phyloP scores from a whole-genome alignment of 2,888 invertebrate genomes.

The Nebria brevicollis region DNA sequence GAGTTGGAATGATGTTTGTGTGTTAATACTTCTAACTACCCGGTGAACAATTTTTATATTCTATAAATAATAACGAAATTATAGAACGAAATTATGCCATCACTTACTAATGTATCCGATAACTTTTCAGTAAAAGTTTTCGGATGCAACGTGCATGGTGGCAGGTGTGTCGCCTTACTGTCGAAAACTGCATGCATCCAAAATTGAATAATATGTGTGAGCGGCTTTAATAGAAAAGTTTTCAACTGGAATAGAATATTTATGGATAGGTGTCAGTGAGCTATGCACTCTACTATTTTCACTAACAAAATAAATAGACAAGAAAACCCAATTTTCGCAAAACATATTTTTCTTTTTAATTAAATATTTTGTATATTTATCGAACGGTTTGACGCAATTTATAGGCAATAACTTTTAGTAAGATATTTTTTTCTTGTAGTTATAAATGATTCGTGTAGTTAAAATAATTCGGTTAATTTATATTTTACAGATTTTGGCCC shows the following conservation, averaged over 20 bases:
- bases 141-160: background rate
- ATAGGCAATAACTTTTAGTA: too few relatives aligned
- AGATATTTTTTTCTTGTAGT: too few relatives aligned
- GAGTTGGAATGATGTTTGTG: too few relatives aligned
- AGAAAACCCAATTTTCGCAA: background rate
- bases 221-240: background rate
- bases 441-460: too few relatives aligned
- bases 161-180: background rate
- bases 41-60: background rate
- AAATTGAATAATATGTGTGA: background rate
- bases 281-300: background rate
- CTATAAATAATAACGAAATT: background rate
- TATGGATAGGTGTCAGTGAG: background rate
- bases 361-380: too few relatives aligned
- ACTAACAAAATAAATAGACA: background rate
- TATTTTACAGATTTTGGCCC: constrained; percentile 62
- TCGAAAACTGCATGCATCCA: background rate
- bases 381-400: too few relatives aligned
- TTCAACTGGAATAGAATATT: background rate
- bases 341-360: too few relatives aligned
- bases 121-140: background rate
- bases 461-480: background rate
- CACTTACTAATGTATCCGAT: background rate
- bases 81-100: background rate
- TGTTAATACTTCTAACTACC: too few relatives aligned